Evolutionary conservation across 2,797 vertebrate species (phyloP).

Genomic region (Poecilia wingei): DNA sequence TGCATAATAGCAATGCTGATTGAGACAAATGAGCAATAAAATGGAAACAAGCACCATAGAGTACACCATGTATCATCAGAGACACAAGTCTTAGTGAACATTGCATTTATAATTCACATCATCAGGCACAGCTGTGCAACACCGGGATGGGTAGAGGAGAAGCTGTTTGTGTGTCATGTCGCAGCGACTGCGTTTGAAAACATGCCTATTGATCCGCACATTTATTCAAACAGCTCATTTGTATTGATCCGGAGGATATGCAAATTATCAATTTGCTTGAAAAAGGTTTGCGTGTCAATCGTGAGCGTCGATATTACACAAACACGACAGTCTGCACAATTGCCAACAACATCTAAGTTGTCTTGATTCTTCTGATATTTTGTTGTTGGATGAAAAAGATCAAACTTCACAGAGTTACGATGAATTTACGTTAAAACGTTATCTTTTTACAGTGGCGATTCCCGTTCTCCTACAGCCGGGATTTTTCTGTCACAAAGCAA

Average conservation of each 20-base stretch:
- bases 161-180: slow-evolving; percentile 23
- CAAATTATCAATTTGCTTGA: slow-evolving; percentile 20
- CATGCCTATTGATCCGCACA: slow-evolving; percentile 11
- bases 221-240: slow-evolving; percentile 6
- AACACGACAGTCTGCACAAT: not conserved
- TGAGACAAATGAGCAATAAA: slow-evolving; percentile 33
- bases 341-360: not conserved
- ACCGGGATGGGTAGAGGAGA: slow-evolving; percentile 18
- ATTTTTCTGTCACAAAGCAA: not conserved
- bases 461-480: not conserved
- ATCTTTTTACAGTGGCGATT: not conserved
- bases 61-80: slow-evolving; percentile 4
- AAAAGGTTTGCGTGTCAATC: not conserved
- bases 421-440: not conserved
- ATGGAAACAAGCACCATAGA: not conserved
- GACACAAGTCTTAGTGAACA: slow-evolving; percentile 24
- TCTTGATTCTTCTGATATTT: not conserved
- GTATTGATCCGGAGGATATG: slow-evolving; percentile 46
- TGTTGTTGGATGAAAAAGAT: not conserved
- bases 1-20: slow-evolving; percentile 25
- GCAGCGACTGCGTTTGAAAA: slow-evolving; percentile 39
- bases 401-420: not conserved
- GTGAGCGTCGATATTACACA: slow-evolving; percentile 15
- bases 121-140: slow-evolving; percentile 35
- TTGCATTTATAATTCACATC: slow-evolving; percentile 21